Evolutionary conservation across 2,888 invertebrate species (phyloP), one percentile per base, ranked within the genome.

Genomic region (Apodemia zela): DNA sequence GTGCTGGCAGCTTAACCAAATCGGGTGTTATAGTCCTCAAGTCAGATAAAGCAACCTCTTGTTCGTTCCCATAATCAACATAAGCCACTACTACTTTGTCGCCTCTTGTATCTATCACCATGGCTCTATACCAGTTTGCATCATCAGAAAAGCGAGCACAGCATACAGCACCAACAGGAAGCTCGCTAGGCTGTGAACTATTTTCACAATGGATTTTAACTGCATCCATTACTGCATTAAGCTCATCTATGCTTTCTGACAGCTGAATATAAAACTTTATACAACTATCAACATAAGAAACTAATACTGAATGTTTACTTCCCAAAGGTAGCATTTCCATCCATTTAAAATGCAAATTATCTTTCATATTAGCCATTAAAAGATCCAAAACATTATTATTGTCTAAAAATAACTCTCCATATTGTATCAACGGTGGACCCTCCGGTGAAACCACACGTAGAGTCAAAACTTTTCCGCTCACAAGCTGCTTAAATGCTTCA

Each of bases 51-150:
- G 92, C 82, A 1, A 97, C 94, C n/a, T 93, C 93, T 78, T 98
- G 98, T 75, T 97, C 95, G 85, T 99, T 99, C 7, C 99, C 99
- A 87, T 97, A 99, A 88, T 99, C 99, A 17, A 99, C 95, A 86
- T 98, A 99, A 3, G 95, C 92, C 1, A 99, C 96, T 63, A 93
- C 87, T 0, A 95, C 93, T 67, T 93, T 93, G 6, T 90, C 90
- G 1, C 89, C 91, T 42, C 92, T 92, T 5, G 94, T 85, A 51
- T 93, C 93, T 67, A 94, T 91, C 10, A 98, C 93, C 77, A 94
- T 93, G 0, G 97, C 98, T 70, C 99, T 93, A 82, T 99, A 99
- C 98, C 98, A 99, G 76, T 96, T 95, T 38, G 93, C 93, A 82
- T 97, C 97, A 60, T 89, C 93, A 59, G 94, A 93, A 78, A 96